phyloP scores from a whole-genome alignment of 2,113 vertebrate species.

The Microtus montanus region DNA sequence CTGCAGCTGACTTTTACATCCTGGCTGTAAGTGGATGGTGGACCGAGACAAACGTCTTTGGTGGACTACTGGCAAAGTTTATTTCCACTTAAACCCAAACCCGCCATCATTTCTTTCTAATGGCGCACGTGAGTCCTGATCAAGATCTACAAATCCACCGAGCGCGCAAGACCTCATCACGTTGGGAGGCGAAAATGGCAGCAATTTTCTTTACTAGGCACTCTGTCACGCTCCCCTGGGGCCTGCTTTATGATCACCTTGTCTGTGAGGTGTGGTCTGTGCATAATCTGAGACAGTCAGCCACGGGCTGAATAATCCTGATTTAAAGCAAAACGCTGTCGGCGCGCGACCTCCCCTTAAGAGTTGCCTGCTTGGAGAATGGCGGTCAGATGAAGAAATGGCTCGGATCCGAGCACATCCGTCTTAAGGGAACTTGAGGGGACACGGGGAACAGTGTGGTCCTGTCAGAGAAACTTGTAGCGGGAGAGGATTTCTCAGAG shows the following conservation, averaged over 20 bases:
- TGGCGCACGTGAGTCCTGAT: conserved; percentile 22
- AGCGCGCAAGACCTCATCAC: not conserved
- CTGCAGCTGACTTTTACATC: conserved; percentile 59
- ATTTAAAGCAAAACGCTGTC: conserved; percentile 51
- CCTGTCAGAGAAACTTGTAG: not conserved
- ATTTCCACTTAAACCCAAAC: conserved; percentile 66
- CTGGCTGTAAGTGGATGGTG: conserved; percentile 19
- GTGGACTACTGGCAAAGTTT: conserved; percentile 71
- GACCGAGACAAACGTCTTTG: conserved; percentile 66
- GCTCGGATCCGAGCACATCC: not conserved
- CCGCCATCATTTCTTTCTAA: conserved; percentile 72
- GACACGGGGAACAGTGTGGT: not conserved
- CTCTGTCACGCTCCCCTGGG: conserved; percentile 14
- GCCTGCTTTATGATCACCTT: conserved; percentile 55
- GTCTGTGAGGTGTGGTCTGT: conserved; percentile 66
- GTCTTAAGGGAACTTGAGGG: not conserved
- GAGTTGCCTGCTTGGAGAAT: not conserved
- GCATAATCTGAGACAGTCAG: conserved; percentile 69
- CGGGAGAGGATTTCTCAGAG: not conserved
- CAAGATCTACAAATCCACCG: conserved; percentile 63
- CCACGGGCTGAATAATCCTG: not conserved
- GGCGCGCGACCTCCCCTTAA: not conserved
- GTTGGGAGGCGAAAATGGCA: conserved; percentile 47
- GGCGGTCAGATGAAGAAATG: conserved; percentile 43
- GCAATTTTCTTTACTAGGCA: conserved; percentile 41